Evolutionary conservation across 2,113 vertebrate genomes (phyloP).

Genomic region (Oncorhynchus gorbuscha): DNA sequence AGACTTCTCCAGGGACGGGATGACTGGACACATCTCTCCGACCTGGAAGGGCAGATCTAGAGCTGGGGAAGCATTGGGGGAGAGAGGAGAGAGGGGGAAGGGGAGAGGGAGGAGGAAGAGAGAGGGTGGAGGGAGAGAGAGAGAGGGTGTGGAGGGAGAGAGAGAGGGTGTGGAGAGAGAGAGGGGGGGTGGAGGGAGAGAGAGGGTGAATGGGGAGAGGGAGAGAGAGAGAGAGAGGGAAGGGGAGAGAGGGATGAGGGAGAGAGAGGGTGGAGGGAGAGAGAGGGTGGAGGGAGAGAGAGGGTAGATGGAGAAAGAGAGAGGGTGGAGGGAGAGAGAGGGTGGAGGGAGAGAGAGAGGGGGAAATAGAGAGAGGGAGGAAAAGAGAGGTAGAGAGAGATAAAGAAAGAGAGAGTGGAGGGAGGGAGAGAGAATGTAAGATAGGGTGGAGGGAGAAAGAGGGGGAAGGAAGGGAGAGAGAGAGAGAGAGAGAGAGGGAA

Average conservation of each 20-base stretch:
- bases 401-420: neutral
- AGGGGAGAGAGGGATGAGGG: neutral
- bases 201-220: neutral
- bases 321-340: too few species aligned
- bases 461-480: neutral
- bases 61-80: conserved; percentile 55
- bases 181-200: too few species aligned
- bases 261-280: too few species aligned
- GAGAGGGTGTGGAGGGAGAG: too few species aligned
- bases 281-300: neutral
- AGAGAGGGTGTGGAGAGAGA: neutral
- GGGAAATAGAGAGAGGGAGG: too few species aligned
- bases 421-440: too few species aligned
- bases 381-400: too few species aligned
- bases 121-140: neutral
- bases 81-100: neutral
- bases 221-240: too few species aligned
- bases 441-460: accelerated
- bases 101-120: neutral
- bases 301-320: accelerated
- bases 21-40: conserved; percentile 83
- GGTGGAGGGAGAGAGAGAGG: neutral
- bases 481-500: neutral
- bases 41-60: conserved; percentile 81
- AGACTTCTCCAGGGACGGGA: conserved; percentile 87